Evolutionary conservation across 64 coral and sea anemone genomes (phyloP).

Genomic region (Montipora efflorescens): DNA sequence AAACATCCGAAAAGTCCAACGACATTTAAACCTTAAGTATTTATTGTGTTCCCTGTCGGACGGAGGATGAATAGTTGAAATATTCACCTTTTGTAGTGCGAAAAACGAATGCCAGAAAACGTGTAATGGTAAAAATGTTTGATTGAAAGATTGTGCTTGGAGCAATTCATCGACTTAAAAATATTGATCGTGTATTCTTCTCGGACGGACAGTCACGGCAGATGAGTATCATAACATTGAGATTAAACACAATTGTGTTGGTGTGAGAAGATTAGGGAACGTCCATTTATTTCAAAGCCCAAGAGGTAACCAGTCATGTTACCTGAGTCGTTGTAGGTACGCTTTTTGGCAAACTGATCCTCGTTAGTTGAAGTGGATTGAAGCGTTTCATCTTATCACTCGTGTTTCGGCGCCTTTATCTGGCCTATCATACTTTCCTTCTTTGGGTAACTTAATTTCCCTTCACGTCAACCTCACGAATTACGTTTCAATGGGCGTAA

Average conservation of each 20-base stretch:
- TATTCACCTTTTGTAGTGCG: neutral
- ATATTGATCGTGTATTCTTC: conserved; percentile 30
- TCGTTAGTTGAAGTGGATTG: conserved; percentile 4
- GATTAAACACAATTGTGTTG: neutral
- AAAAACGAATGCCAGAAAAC: neutral
- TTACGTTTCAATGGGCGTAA: no score
- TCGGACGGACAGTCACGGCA: neutral
- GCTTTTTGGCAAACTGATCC: neutral
- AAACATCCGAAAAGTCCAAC: neutral
- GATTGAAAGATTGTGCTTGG: neutral
- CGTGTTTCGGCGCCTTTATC: neutral
- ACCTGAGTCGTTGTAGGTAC: neutral
- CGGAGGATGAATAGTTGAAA: neutral
- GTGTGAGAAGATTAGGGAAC: neutral
- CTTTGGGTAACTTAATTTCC: neutral
- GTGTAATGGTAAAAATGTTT: neutral
- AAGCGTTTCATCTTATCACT: neutral
- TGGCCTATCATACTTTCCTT: neutral
- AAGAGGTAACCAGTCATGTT: neutral
- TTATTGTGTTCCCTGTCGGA: neutral
- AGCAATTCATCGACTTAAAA: conserved; percentile 5
- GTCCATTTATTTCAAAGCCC: neutral
- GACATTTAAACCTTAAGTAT: neutral
- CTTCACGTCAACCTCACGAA: neutral
- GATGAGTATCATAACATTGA: neutral